phyloP scores from a whole-genome alignment of 2,888 invertebrate genomes.

The Dryobota labecula region DNA sequence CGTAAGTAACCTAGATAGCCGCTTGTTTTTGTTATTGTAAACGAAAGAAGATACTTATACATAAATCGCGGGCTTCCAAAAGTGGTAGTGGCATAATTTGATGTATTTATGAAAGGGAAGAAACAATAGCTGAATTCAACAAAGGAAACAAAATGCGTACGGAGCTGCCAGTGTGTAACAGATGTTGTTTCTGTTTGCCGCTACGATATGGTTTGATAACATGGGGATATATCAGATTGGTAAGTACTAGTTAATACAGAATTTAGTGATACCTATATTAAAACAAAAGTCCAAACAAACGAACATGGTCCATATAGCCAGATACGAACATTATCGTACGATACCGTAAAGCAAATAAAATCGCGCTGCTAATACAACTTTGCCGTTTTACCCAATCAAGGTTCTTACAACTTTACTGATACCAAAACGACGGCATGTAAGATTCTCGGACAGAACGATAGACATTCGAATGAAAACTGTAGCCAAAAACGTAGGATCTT shows the following conservation, averaged over 20 bases:
- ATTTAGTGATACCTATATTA: not conserved
- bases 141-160: constrained; percentile 50
- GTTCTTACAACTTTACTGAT: too few species aligned
- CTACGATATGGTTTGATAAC: constrained; percentile 63
- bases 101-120: not conserved
- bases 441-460: not conserved
- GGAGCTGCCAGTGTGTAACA: constrained; percentile 60
- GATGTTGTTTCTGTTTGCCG: constrained; percentile 69
- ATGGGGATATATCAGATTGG: constrained; percentile 66
- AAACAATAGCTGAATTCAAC: not conserved
- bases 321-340: not conserved
- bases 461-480: not conserved
- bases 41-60: not conserved
- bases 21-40: constrained; percentile 22
- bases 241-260: constrained; percentile 28
- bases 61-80: not conserved
- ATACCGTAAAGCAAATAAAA: not conserved
- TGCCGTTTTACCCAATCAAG: not conserved
- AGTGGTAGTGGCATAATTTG: not conserved
- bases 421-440: not conserved
- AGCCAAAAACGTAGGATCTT: not conserved
- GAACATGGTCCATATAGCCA: not conserved
- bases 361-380: not conserved
- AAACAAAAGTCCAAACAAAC: not conserved
- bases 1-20: not conserved